Evolutionary conservation across 2,113 vertebrate species (phyloP), one percentile per base, ranked within the genome.

Genomic region (Gopherus evgoodei): DNA sequence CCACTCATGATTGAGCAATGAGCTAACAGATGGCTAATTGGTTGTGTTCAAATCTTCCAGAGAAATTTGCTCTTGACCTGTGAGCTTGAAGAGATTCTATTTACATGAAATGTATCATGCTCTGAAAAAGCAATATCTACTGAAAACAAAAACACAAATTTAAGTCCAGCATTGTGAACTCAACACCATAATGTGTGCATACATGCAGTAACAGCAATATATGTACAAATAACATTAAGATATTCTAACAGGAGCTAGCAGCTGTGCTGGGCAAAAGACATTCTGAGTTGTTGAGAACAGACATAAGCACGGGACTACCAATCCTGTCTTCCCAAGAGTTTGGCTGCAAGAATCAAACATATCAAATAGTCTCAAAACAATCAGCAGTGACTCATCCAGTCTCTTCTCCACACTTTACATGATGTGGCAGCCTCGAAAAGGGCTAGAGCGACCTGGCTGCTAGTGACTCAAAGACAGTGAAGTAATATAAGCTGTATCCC

Each of bases 401-500:
- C 54, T 88, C 91, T 92, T 29, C 83, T 53, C 62, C 94, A 88
- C 17, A 25, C 14, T 35, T 75, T 27, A 81, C 44, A 53, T n/a
- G 76, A 81, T 53, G n/a, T 78, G 72, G 89, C 91, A 95, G 82
- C 75, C 81, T 83, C 52, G 44, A 90, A 94, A 59, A 72, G 27
- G 89, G 42, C 50, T 59, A 69, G 81, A 96, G 88, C 75, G 92
- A 91, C 19, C 52, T 5, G 80, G 69, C 1, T 87, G 76, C 83
- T 25, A 8, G 76, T 79, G 82, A 25, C 25, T 47, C 42, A 94
- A 89, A 95, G 91, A 96, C 80, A 87, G 52, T 56, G 83, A 69
- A 86, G 11, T 90, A 69, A 89, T 53, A 94, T 94, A 96, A 94
- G 85, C 2, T 22, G n/a, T 54, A 90, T 87, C 52, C 35, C 69